Evolutionary conservation across 2,797 vertebrate genomes (phyloP).

Genomic region (Austrolebias charrua): DNA sequence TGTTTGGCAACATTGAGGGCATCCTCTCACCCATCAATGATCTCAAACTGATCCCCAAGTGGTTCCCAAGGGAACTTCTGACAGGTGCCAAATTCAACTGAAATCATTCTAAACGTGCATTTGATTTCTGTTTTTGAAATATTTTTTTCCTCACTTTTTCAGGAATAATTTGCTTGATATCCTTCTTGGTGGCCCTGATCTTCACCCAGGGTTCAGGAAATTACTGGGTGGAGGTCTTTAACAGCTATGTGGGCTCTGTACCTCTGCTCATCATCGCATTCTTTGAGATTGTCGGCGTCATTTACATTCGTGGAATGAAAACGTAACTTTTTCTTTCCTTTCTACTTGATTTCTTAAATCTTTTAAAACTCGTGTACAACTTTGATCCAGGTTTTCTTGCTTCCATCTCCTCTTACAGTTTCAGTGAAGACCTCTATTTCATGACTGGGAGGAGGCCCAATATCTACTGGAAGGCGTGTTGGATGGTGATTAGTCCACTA

Average conservation of each 20-base stretch:
- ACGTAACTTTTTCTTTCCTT: slow-evolving; percentile 67
- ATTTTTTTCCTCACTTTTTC: not conserved
- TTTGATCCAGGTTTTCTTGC: not conserved
- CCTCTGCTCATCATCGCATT: slow-evolving; percentile 87
- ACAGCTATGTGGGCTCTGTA: slow-evolving; percentile 82
- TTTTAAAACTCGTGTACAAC: not conserved
- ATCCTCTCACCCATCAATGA: slow-evolving; percentile 85
- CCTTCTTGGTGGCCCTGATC: slow-evolving; percentile 79
- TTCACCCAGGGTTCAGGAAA: slow-evolving; percentile 87
- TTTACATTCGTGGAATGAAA: slow-evolving; percentile 82
- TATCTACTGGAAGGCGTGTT: slow-evolving; percentile 86
- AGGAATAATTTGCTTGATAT: slow-evolving; percentile 80
- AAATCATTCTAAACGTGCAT: rapidly evolving
- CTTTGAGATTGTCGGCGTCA: slow-evolving; percentile 81
- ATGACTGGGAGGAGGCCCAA: slow-evolving; percentile 86
- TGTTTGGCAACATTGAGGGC: slow-evolving; percentile 90
- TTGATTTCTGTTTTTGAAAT: not conserved
- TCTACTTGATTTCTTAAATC: no score
- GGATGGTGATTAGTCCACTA: slow-evolving; percentile 86
- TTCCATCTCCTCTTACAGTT: slow-evolving; percentile 69
- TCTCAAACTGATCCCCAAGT: slow-evolving; percentile 75
- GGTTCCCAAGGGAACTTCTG: slow-evolving; percentile 78
- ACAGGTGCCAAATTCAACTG: slow-evolving; percentile 76
- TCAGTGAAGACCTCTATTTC: slow-evolving; percentile 83
- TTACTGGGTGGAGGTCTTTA: slow-evolving; percentile 94